Conservation (phyloP, 2,113 vertebrate genomes). For the Arizona elegans region DNA sequence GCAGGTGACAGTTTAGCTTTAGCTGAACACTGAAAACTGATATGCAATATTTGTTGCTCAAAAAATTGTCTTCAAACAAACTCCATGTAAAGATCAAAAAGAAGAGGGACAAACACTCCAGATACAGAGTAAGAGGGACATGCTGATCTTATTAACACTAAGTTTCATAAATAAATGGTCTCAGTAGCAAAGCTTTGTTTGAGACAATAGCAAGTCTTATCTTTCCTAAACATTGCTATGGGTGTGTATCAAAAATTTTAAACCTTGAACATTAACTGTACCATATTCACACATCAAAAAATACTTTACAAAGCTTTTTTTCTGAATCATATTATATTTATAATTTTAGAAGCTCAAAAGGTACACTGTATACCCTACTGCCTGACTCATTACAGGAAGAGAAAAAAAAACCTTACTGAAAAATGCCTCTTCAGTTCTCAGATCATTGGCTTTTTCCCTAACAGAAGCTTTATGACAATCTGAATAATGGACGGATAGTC, state of each 20-base stretch:
- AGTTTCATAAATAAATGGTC: not conserved
- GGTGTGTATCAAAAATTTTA: not conserved
- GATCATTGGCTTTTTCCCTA: not conserved
- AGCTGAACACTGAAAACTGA: not conserved
- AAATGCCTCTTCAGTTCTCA: not conserved
- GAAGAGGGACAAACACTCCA: not conserved
- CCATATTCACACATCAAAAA: not conserved
- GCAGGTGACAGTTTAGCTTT: not conserved
- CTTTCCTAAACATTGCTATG: not conserved
- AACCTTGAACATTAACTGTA: not conserved
- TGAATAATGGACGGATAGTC: not conserved
- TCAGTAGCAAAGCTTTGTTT: not conserved
- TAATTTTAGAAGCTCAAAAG: not conserved
- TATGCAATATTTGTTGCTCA: not conserved
- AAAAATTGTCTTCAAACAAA: not conserved
- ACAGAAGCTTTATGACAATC: not conserved
- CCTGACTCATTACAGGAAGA: not conserved
- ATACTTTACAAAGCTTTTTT: not conserved
- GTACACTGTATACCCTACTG: not conserved
- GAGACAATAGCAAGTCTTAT: not conserved
- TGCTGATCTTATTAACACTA: not conserved
- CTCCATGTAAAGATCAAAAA: not conserved
- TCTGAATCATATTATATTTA: not conserved
- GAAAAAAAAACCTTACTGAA: not conserved
- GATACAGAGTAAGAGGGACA: not conserved